Conservation (phyloP, 2,797 vertebrate species). For the Gallinago solitaria region DNA sequence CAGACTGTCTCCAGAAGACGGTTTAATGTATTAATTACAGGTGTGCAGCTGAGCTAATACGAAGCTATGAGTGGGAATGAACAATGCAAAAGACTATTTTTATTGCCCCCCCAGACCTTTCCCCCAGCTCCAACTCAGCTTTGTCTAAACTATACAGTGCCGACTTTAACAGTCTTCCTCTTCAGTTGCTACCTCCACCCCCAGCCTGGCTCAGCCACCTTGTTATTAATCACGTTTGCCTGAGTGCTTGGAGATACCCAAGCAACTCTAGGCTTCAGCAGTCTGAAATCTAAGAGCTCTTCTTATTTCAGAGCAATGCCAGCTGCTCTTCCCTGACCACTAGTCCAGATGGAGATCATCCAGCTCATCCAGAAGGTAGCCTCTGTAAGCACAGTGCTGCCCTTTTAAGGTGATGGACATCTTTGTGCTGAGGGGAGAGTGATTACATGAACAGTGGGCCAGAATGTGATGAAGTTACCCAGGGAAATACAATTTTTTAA, state of each 20-base stretch:
- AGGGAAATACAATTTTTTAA: not conserved
- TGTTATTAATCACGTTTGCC: not conserved
- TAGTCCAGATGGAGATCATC: conserved; percentile 10
- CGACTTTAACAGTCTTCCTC: not conserved
- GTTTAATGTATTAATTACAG: conserved; percentile 53
- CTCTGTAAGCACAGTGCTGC: not conserved
- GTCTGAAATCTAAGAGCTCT: conserved; percentile 8
- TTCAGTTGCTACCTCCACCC: not conserved
- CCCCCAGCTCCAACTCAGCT: not conserved
- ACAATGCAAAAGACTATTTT: not conserved
- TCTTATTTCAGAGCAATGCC: not conserved
- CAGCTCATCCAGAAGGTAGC: not conserved
- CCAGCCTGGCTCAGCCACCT: not conserved
- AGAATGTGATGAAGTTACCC: not conserved
- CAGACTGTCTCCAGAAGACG: not conserved
- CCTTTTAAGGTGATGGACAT: not conserved
- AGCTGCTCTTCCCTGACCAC: conserved; percentile 3
- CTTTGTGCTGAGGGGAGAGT: not conserved
- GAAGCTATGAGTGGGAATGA: conserved; percentile 13
- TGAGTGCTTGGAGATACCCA: not conserved
- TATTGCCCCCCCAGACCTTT: not conserved
- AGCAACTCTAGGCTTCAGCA: not conserved
- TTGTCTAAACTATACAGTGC: not conserved
- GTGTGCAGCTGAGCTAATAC: conserved; percentile 34
- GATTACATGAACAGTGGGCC: not conserved